Evolutionary conservation across 1,140 invertebrate genomes (phyloP), one percentile per base, ranked within the genome.

Genomic region (Drosophila sp.): DNA sequence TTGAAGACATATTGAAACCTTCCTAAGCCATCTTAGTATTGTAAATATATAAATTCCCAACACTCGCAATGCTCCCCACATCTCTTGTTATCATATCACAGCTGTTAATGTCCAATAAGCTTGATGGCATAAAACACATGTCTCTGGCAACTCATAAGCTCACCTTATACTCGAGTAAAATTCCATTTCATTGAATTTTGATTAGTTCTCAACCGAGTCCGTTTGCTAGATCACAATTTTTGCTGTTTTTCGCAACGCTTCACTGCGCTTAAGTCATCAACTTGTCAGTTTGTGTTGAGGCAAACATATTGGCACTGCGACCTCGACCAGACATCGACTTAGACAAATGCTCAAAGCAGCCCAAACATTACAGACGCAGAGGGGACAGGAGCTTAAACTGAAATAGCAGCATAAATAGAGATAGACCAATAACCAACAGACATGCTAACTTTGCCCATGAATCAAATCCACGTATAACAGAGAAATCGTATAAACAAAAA

Each of bases 231-330:
- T 66, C 45, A 38, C 63, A 58, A 57, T 14, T 59, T 80, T 67
- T 66, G 45, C 41, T 40, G 66, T 56, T 65, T 81, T 57, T 80
- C 56, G 38, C 45, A 78, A 34, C 54, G 74, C 75, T 57, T 82
- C 70, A 74, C 58, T 81, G 79, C 77, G 76, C 79, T 41, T 40
- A 51, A 71, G 79, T 62, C 80, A 84, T 83, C 63, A 84, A 83
- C 66, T 80, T 83, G 72, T 76, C 67, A 78, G 62, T 76, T 82
- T 64, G 76, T 54, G 14, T 62, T 78, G 51, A 58, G 65, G 46
- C 70, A 70, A 83, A 82, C 76, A 82, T 78, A 82, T 82, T 78
- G 79, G 64, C 43, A 41, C n/a, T 54, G 45, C 41, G 50, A 69
- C 50, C 38, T 38, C 50, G 43, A n/a, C 59, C 58, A 74, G 76